These are phyloP conservation scores for Trichacis sp. DNA, from an alignment of 2,888 invertebrate genomes.

Conservation along the genomic window DNA sequence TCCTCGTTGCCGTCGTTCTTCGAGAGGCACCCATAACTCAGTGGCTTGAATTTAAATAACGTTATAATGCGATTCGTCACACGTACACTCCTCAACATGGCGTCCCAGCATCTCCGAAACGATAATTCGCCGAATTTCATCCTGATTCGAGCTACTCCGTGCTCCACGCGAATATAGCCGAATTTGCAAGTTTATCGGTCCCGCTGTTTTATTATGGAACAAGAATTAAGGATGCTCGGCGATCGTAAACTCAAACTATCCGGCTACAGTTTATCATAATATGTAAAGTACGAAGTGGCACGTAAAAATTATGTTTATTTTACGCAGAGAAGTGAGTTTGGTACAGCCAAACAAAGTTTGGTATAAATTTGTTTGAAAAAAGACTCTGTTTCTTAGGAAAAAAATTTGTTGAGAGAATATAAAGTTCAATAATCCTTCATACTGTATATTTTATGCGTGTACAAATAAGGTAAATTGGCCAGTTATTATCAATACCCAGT, in stretches of 20 bases:
- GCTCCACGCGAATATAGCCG: constrained; percentile 3
- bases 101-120: constrained; percentile 11
- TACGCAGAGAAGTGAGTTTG: too few relatives aligned
- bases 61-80: constrained; percentile 43
- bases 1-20: constrained; percentile 14
- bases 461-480: too few relatives aligned
- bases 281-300: too few relatives aligned
- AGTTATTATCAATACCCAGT: too few relatives aligned
- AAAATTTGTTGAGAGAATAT: too few relatives aligned
- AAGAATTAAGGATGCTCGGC: constrained; percentile 3
- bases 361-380: too few relatives aligned
- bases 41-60: constrained; percentile 55
- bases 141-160: constrained; percentile 18
- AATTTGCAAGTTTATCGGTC: constrained; percentile 12
- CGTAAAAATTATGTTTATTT: too few relatives aligned
- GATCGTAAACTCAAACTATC: neutral
- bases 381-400: too few relatives aligned
- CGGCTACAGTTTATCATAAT: neutral
- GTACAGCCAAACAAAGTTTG: too few relatives aligned
- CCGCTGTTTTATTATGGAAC: neutral
- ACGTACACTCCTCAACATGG: constrained; percentile 24
- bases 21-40: constrained; percentile 41
- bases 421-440: too few relatives aligned
- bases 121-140: constrained; percentile 27
- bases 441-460: too few relatives aligned